These are phyloP conservation scores for Kryptolebias marmoratus DNA, from an alignment of 2,113 vertebrate genomes.

Conservation along the genomic window DNA sequence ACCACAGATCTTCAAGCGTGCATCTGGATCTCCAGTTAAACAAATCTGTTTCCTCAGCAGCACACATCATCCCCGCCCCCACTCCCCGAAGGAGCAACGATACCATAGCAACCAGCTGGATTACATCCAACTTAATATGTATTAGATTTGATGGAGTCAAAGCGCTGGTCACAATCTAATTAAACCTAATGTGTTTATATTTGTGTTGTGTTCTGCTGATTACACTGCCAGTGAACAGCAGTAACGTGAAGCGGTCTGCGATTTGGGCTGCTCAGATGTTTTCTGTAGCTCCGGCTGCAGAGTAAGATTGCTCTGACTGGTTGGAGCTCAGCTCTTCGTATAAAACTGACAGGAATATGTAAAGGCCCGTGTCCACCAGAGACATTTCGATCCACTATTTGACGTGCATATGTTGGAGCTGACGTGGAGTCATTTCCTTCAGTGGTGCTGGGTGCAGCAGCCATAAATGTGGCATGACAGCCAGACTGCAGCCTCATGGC, in stretches of 20 bases:
- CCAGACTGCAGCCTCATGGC: conserved; percentile 53
- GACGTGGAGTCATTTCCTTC: conserved; percentile 49
- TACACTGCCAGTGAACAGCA: conserved; percentile 69
- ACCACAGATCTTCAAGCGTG: conserved; percentile 20
- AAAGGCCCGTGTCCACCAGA: conserved; percentile 42
- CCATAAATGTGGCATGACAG: conserved; percentile 55
- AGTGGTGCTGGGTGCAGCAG: conserved; percentile 27
- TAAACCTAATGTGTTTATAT: conserved; percentile 82
- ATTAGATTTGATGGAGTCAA: conserved; percentile 74
- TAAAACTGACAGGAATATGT: conserved; percentile 51
- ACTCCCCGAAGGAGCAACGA: conserved; percentile 41
- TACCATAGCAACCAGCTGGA: conserved; percentile 78
- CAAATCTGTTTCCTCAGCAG: conserved; percentile 47
- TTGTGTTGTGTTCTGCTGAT: conserved; percentile 77
- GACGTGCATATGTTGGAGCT: conserved; percentile 51
- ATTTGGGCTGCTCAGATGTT: conserved; percentile 63
- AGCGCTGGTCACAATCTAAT: conserved; percentile 77
- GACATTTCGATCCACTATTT: conserved; percentile 33
- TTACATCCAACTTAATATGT: conserved; percentile 68
- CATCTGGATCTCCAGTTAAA: conserved; percentile 38
- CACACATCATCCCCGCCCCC: conserved; percentile 38
- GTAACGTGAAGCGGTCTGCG: conserved; percentile 54
- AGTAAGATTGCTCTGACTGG: conserved; percentile 47
- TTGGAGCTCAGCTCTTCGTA: conserved; percentile 29
- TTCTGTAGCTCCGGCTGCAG: conserved; percentile 59